A percentile compares a stretch with the other conserved stretches of the same genome.
phyloP scores from a whole-genome alignment of 2,888 invertebrate genomes.

The Brenthis ino region DNA sequence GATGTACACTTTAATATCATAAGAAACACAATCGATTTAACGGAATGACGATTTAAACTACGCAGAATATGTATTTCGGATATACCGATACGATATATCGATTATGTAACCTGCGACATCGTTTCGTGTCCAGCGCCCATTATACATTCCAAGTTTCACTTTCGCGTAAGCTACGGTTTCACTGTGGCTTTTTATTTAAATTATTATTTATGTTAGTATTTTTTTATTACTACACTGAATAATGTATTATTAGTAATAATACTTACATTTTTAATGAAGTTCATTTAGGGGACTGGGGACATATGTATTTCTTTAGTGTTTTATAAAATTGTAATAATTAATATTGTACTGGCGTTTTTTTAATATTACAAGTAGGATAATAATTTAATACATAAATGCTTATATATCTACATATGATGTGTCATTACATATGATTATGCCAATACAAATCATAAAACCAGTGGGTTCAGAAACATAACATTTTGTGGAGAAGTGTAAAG shows the following conservation, averaged over 20 bases:
- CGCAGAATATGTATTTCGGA: slow-evolving; percentile 54
- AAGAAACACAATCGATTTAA: slow-evolving; percentile 39
- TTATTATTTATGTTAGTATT: slow-evolving; percentile 19
- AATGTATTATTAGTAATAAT: not conserved
- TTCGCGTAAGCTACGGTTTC: slow-evolving; percentile 73
- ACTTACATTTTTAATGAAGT: no score
- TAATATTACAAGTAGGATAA: no score
- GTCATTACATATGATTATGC: no score
- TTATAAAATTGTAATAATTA: no score
- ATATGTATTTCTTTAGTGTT: no score
- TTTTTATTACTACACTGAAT: slow-evolving; percentile 15
- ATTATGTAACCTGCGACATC: slow-evolving; percentile 64
- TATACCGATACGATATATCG: slow-evolving; percentile 44
- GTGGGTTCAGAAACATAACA: no score
- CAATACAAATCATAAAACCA: no score
- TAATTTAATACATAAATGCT: no score
- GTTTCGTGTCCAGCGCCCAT: slow-evolving; percentile 53
- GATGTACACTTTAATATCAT: slow-evolving; percentile 17
- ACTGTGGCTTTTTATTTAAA: slow-evolving; percentile 44
- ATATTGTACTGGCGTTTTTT: no score
- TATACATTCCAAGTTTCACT: slow-evolving; percentile 71
- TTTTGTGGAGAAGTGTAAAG: no score
- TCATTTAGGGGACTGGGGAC: no score
- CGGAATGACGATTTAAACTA: slow-evolving; percentile 51
- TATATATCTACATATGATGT: no score